Base-by-base conservation (phyloP, 2,888 invertebrate genomes). In the Drosophila affinis region DNA sequence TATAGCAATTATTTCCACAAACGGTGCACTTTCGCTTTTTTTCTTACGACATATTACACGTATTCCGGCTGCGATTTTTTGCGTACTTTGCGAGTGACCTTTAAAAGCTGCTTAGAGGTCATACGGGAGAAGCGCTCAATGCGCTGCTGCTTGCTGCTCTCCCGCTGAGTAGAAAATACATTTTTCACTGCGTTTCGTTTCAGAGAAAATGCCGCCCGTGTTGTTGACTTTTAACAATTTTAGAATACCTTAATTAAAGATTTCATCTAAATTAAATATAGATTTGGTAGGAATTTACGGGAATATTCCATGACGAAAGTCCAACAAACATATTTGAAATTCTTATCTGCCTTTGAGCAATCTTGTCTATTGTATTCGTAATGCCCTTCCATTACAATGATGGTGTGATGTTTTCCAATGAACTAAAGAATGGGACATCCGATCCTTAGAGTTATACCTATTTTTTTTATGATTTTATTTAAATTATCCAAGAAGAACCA, bases 91-190 rank as follows among this genome's bases (percentile, higher is more conserved):
- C 52, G 67, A 78, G 57, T 88, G 89, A 90, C 90, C 90, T 90
- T 85, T 81, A 84, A 53, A 62, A 58, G 65, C 63, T 59, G 54
- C 72, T 75, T 89, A 90, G 90, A 90, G 90, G 90, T 90, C 90
- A 87, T 87, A 65, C 53, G 53, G 53, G 61, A 62, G 54, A 44
- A 49, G 21, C 21, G 21, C 21, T 21, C 21, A 21, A 21, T 21
- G 21, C 21, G 21, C 21, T 21, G 21, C 21, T 21, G 21, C 21
- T 21, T 73, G 48, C 52, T 55, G 55, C 57, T 61, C 48, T 71
- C 57, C 69, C 75, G 44, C 62, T 62, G 24, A 45, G 39, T 12
- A 39, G 44, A 21, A 56, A 57, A n/a, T 5, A 51, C 9, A 29
- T 62, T 64, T 64, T 62, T 62, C 51, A 47, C 62, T 52, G 51